phyloP scores from a whole-genome alignment of 2,113 vertebrate genomes.

The Anarhynchus alexandrinus region DNA sequence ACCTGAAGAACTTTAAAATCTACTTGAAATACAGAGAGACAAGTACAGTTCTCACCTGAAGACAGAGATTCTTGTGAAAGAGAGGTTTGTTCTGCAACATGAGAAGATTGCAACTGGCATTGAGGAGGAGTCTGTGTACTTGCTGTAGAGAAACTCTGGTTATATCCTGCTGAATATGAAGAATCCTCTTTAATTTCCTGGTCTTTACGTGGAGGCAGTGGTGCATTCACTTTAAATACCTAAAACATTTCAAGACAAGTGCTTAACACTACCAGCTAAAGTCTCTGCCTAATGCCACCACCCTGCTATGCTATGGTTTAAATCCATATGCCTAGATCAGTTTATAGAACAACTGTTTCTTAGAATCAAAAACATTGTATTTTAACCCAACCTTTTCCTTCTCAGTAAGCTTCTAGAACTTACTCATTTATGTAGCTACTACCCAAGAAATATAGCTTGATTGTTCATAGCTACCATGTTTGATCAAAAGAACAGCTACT shows the following conservation, averaged over 20 bases:
- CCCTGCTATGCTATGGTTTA: background rate
- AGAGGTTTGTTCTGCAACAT: conserved; percentile 75
- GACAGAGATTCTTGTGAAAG: conserved; percentile 70
- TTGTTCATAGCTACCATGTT: background rate
- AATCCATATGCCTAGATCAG: background rate
- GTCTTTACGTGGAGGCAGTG: conserved; percentile 79
- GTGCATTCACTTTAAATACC: conserved; percentile 86
- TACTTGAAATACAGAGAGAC: background rate
- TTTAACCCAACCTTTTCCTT: background rate
- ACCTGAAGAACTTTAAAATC: background rate
- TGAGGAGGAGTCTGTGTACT: conserved; percentile 93
- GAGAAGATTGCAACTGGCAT: conserved; percentile 73
- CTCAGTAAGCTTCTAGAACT: background rate
- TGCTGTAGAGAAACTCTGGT: conserved; percentile 80
- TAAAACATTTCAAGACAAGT: conserved; percentile 27
- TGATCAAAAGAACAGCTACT: background rate
- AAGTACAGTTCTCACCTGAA: conserved; percentile 63
- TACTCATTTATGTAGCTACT: background rate
- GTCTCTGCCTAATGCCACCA: background rate
- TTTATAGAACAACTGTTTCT: background rate
- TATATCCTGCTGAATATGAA: conserved; percentile 73
- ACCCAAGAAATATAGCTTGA: background rate
- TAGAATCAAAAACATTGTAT: background rate
- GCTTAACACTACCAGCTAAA: background rate
- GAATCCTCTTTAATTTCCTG: conserved; percentile 77